Base-by-base conservation (phyloP, 37 sponge, comb jelly and placozoan species). In the Bolinopsis microptera region DNA sequence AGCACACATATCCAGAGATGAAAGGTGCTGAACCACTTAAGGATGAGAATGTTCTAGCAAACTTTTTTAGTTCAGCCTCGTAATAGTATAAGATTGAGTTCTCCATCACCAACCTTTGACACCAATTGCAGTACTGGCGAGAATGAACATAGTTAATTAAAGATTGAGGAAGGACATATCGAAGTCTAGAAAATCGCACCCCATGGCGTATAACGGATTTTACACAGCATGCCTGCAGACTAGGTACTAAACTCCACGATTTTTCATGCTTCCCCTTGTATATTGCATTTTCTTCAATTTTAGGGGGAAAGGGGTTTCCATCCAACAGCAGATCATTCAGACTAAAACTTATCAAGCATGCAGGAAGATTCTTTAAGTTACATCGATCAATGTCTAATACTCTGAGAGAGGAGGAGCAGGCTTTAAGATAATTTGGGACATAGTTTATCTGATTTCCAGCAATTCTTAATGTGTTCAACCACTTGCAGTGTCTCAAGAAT, bases 1-100 rank as follows among this genome's bases (percentile, higher is more conserved):
- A 77, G 18, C 80, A 77, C 34, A 77, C 80, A 32, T 34, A 77
- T 21, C 80, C 80, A 16, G 80, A 16, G 21, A 77, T 77, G 0
- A 77, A 34, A 48, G 61, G 61, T 18, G 5, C 9, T 18, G 5
- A 18, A 5, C 13, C 13, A 48, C 13, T 5, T 18, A 48, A 13
- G 13, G 9, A 13, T 18, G 61, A 18, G 61, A 18, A 48, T 18
- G 61, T 48, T 13, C 61, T 48, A 13, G 61, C 61, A 48, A 48
- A 48, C 13, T 48, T 48, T 48, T 48, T 13, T 18, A 48, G 5
- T 48, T 48, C 13, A 13, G 61, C 61, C 13, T 48, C 9, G 13
- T 48, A 48, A 13, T 48, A 48, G 13, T 48, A 48, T 18, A 48
- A 5, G 13, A 48, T 48, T 13, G 61, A 48, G 61, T 48, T 48